phyloP scores from a whole-genome alignment of 2,888 invertebrate species.

The Lumbricus terrestris region DNA sequence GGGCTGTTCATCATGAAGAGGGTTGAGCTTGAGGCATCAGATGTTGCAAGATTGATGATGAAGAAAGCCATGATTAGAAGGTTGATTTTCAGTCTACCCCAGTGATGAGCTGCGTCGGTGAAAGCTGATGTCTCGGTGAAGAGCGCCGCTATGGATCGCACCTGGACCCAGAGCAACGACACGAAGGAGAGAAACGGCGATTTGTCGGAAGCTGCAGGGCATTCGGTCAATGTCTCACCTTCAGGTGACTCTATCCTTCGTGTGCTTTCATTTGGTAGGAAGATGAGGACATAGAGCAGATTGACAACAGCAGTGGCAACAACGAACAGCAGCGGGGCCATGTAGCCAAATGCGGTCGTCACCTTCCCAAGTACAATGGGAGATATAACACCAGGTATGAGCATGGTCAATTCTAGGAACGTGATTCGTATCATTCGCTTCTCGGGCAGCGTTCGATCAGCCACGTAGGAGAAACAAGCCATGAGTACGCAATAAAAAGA shows the following conservation, averaged over 20 bases:
- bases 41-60: neutral
- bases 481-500: constrained; percentile 21
- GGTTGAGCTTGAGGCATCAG: neutral
- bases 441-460: constrained; percentile 29
- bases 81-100: constrained; percentile 19
- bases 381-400: constrained; percentile 25
- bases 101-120: neutral
- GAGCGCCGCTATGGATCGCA: constrained; percentile 15
- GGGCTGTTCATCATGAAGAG: constrained; percentile 30
- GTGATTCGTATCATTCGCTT: constrained; percentile 29
- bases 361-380: constrained; percentile 23
- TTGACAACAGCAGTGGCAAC: constrained; percentile 7
- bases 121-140: constrained; percentile 15
- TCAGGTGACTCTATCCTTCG: neutral
- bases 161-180: neutral
- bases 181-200: neutral
- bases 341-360: constrained; percentile 23
- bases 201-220: neutral
- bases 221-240: neutral
- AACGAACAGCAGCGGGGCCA: constrained; percentile 22
- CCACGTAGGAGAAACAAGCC: constrained; percentile 33
- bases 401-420: constrained; percentile 28
- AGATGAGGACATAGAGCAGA: constrained; percentile 29
- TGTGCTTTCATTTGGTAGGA: constrained; percentile 32
- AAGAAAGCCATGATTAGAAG: constrained; percentile 26